Percentiles rank a stretch among this genome's conserved stretches.
phyloP scores from a whole-genome alignment of 2,888 invertebrate species.

The Drosophila kambysellisi region DNA sequence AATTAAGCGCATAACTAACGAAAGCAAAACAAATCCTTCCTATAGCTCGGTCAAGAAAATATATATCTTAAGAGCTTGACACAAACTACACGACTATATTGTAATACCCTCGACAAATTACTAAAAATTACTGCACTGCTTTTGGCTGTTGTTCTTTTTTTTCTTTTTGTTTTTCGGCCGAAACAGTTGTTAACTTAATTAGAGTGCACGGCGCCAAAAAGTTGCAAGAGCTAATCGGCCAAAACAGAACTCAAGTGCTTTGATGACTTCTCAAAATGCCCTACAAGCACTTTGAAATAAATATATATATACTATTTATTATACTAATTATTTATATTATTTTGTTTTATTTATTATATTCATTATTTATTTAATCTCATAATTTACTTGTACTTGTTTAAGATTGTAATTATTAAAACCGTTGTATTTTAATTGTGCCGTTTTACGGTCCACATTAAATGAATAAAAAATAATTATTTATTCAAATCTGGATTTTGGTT shows the following conservation, averaged over 20 bases:
- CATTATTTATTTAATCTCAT: neutral
- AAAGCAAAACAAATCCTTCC: too few species aligned
- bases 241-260: constrained; percentile 12
- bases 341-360: neutral
- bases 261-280: constrained; percentile 2
- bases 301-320: neutral
- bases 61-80: neutral
- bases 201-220: constrained; percentile 55
- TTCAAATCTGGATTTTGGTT: neutral
- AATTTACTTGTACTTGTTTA: too few species aligned
- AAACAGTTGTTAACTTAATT: constrained; percentile 76
- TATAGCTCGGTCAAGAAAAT: too few species aligned
- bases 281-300: neutral
- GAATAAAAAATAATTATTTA: neutral
- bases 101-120: neutral
- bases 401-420: neutral
- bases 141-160: constrained; percentile 42
- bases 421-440: neutral
- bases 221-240: constrained; percentile 43
- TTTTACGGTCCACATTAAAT: neutral
- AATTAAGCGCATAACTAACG: neutral
- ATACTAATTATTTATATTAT: too few species aligned
- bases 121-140: constrained; percentile 46
- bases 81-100: neutral
- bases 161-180: constrained; percentile 12